Evolutionary conservation across 2,888 invertebrate genomes (phyloP).

Genomic region (Phengaris arion): DNA sequence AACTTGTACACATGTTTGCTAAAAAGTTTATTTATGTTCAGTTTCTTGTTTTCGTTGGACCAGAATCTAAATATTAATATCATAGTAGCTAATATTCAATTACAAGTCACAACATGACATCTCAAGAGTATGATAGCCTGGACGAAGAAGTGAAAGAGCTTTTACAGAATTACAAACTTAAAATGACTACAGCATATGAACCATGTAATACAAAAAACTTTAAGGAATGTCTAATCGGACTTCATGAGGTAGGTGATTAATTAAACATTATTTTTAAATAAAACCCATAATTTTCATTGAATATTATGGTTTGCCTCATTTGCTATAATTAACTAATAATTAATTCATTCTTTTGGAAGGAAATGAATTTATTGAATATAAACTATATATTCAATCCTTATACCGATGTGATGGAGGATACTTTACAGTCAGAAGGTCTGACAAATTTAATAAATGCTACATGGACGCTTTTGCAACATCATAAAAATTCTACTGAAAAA

Average conservation of each 20-base stretch:
- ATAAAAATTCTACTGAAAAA: slow-evolving; percentile 59
- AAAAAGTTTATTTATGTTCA: background rate
- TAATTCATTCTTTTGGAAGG: slow-evolving; percentile 48
- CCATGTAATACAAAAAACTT: slow-evolving; percentile 64
- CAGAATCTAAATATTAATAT: background rate
- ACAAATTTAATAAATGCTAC: slow-evolving; percentile 64
- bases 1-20: background rate
- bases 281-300: background rate
- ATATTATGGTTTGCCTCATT: background rate
- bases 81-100: background rate
- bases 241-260: slow-evolving; percentile 57
- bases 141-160: slow-evolving; percentile 73
- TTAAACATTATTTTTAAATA: background rate
- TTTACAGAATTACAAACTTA: slow-evolving; percentile 63
- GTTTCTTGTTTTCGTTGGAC: background rate
- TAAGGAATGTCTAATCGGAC: slow-evolving; percentile 67
- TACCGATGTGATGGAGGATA: slow-evolving; percentile 52
- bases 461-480: slow-evolving; percentile 61
- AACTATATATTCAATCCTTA: slow-evolving; percentile 67
- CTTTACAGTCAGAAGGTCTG: slow-evolving; percentile 53
- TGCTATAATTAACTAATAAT: background rate
- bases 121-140: slow-evolving; percentile 51
- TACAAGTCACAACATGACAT: slow-evolving; percentile 32
- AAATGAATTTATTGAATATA: slow-evolving; percentile 62
- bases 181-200: slow-evolving; percentile 64